Evolutionary conservation across 2,113 vertebrate genomes (phyloP).

Genomic region (Buteo buteo): DNA sequence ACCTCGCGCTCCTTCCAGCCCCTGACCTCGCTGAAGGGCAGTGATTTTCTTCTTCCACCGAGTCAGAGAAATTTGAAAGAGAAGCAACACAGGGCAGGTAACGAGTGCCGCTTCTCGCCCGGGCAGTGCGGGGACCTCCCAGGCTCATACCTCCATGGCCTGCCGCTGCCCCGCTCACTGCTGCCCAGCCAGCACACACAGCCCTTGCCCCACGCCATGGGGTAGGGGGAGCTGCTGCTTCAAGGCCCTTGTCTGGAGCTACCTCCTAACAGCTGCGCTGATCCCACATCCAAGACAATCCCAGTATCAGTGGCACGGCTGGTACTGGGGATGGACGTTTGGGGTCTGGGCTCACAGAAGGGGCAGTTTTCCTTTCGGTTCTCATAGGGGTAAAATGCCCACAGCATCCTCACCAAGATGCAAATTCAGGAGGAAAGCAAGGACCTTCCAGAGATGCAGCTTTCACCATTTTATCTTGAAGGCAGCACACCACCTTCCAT

Average conservation of each 20-base stretch:
- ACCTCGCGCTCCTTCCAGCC: background rate
- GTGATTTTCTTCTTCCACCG: background rate
- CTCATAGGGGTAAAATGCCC: background rate
- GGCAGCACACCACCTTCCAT: background rate
- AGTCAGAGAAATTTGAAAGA: background rate
- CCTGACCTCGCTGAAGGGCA: background rate
- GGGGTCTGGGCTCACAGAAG: background rate
- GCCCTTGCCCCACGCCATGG: accelerated
- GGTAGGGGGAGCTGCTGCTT: background rate
- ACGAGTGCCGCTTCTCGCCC: accelerated
- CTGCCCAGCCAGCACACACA: background rate
- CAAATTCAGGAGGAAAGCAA: background rate
- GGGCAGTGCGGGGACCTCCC: accelerated
- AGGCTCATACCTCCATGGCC: background rate
- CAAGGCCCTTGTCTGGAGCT: background rate
- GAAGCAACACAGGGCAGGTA: accelerated
- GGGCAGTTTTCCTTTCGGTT: background rate
- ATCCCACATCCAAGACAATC: background rate
- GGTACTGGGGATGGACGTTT: accelerated
- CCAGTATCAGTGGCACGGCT: accelerated
- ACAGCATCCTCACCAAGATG: background rate
- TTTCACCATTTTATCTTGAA: background rate
- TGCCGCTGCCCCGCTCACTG: background rate
- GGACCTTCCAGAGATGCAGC: background rate
- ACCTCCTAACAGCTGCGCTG: background rate